Base-by-base conservation (phyloP, 2,797 vertebrate genomes). In the Champsocephalus esox region DNA sequence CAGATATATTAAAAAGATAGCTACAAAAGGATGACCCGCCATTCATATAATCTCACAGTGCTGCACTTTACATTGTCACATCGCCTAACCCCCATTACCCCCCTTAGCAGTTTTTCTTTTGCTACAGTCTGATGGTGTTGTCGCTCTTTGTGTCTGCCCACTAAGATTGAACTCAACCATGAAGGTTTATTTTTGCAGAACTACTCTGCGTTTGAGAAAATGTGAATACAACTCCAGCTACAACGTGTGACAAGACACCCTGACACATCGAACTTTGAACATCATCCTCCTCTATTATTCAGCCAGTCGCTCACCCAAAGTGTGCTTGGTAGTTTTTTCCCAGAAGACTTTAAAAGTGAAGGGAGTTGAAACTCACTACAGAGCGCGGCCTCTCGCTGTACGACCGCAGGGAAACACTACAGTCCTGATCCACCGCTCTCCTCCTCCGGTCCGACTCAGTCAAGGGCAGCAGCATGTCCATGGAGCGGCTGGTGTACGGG, bases 401-500 rank as follows among this genome's bases (percentile, higher is more conserved):
- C 24, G 95, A 88, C 44, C 94, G 92, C 28, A 93, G 85, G 3
- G 84, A 85, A 0, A 92, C 28, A 6, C 96, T 97, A 0, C 94
- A 95, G 81, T 96, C 94, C n/a, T 94, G 95, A 66, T 98, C 97
- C 0, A 86, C 90, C 3, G 93, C 95, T 32, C 94, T 93, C 87
- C 95, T 95, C 89, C 95, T 94, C 80, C 91, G 81, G 58, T 94
- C 94, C 0, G 92, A 86, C 87, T 98, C 97, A 34, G 92, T 94
- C 0, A 89, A 79, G 21, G 97, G 96, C 68, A 99, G 95, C 74
- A 98, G 94, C 81, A 96, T 95, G 83, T 98, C 97, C 21, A 96
- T 95, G 5, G 96, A 98, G 86, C 95, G 95, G 79, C 95, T 96
- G 0, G 96, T 96, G 90, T 96, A 97, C 8, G 96, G 96, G 81